phyloP scores from a whole-genome alignment of 2,888 invertebrate genomes.

The Nomada fabriciana region DNA sequence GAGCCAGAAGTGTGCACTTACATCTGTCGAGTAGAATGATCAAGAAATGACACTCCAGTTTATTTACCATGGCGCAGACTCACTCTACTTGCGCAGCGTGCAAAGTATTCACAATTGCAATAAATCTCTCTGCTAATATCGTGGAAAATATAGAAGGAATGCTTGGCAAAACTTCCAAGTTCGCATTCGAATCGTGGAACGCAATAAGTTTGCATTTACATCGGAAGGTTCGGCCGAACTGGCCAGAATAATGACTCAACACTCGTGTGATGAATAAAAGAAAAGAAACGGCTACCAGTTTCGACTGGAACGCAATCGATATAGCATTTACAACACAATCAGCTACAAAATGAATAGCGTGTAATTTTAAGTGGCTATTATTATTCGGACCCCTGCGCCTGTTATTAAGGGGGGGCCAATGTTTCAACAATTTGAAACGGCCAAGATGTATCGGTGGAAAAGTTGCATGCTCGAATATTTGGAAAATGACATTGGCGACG shows the following conservation, averaged over 20 bases:
- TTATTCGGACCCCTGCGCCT: too few species aligned
- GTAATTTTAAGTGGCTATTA: conserved; percentile 10
- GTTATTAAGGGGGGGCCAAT: too few species aligned
- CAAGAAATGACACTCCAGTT: background rate
- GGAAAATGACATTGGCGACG: background rate
- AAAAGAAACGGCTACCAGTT: conserved; percentile 30
- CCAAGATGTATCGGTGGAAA: background rate
- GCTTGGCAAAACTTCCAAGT: background rate
- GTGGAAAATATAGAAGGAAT: background rate
- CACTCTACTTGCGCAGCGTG: background rate
- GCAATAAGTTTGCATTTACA: conserved; percentile 15
- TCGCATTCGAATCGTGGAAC: conserved; percentile 17
- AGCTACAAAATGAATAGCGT: background rate
- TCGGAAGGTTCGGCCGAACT: conserved; percentile 8
- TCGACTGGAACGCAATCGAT: conserved; percentile 16
- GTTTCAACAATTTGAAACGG: too few species aligned
- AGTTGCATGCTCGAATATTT: background rate
- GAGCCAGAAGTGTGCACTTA: conserved; percentile 7
- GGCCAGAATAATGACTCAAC: conserved; percentile 27
- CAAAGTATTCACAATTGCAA: background rate
- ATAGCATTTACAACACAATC: conserved; percentile 2
- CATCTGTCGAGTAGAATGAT: background rate
- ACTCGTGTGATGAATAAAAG: conserved; percentile 25
- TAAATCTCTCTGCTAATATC: background rate
- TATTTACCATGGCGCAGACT: background rate